phyloP scores from a whole-genome alignment of 2,113 vertebrate species.

The Mixornis gularis region DNA sequence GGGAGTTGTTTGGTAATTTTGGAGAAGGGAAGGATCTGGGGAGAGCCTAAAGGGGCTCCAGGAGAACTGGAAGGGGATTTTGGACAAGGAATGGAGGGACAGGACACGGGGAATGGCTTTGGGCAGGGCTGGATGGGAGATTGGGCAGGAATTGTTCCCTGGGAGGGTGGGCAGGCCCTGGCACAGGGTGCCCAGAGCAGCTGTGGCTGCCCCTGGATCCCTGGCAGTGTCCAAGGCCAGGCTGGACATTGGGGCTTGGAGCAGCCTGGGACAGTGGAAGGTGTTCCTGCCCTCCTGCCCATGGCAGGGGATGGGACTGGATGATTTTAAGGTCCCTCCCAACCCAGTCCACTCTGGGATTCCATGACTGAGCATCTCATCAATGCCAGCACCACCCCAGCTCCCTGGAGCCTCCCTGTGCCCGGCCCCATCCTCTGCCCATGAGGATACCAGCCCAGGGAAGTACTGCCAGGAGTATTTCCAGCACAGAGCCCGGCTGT shows the following conservation, averaged over 20 bases:
- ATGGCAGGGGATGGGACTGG: accelerated
- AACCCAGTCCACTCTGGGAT: background rate
- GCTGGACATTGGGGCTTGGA: background rate
- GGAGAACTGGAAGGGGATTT: background rate
- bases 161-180: background rate
- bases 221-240: background rate
- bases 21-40: background rate
- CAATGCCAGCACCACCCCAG: background rate
- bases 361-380: background rate
- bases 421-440: background rate
- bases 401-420: background rate
- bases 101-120: background rate
- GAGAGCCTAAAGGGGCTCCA: background rate
- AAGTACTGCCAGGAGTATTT: background rate
- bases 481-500: background rate
- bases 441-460: background rate
- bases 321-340: background rate
- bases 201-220: background rate
- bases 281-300: background rate
- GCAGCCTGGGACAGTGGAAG: background rate
- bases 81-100: background rate
- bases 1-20: background rate
- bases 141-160: background rate
- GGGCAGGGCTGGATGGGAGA: background rate
- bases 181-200: background rate